Evolutionary conservation across 2,888 invertebrate genomes (phyloP).

Genomic region (Eulithis prunata): DNA sequence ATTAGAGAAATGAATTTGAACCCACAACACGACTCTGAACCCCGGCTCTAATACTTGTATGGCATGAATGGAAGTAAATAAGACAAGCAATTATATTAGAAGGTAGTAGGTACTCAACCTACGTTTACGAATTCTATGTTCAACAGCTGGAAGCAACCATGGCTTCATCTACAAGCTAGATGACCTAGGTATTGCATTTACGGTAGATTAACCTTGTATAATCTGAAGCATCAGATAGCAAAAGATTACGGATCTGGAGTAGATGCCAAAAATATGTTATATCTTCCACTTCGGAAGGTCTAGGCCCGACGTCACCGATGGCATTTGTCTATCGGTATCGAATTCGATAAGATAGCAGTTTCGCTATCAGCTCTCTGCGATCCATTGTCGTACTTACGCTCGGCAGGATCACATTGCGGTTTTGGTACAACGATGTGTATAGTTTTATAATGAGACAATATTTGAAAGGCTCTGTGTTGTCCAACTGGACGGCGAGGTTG

Average conservation of each 20-base stretch:
- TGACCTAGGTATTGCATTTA: too few relatives aligned
- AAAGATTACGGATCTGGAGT: constrained; percentile 1
- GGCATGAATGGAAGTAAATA: too few relatives aligned
- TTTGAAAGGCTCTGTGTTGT: constrained; percentile 49
- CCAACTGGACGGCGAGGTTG: constrained; percentile 53
- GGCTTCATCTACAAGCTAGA: too few relatives aligned
- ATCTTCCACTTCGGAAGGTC: constrained; percentile 48
- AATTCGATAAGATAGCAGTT: constrained; percentile 70
- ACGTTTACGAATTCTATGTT: too few relatives aligned
- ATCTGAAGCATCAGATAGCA: background rate
- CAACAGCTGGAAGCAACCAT: too few relatives aligned
- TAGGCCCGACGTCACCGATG: constrained; percentile 46
- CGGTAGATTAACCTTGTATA: background rate
- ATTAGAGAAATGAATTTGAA: too few relatives aligned
- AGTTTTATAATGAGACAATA: constrained; percentile 57
- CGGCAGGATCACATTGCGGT: constrained; percentile 48
- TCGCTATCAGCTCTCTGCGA: constrained; percentile 54
- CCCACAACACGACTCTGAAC: too few relatives aligned
- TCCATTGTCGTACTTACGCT: constrained; percentile 58
- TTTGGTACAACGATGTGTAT: constrained; percentile 47
- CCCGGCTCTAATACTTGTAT: too few relatives aligned
- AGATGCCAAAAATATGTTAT: constrained; percentile 13
- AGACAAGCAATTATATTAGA: too few relatives aligned
- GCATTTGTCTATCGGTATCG: constrained; percentile 68
- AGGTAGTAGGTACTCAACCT: too few relatives aligned